These are phyloP conservation scores for Phoebastria nigripes DNA, from an alignment of 2,797 vertebrate genomes.

Conservation along the genomic window DNA sequence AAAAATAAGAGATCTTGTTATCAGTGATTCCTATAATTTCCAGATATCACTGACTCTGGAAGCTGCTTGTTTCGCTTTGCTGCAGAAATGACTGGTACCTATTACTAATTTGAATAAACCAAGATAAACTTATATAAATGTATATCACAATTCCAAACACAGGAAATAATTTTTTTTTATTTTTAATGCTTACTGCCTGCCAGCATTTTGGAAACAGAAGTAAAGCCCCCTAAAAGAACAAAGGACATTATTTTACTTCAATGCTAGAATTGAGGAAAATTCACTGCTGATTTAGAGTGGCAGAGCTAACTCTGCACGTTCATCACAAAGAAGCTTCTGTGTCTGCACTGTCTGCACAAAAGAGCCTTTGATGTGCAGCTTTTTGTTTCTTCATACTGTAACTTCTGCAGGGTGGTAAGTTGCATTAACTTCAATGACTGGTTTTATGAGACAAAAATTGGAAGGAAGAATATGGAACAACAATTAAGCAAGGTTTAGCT, in stretches of 20 bases:
- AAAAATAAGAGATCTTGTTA: background rate
- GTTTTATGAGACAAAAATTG: background rate
- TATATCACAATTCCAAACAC: background rate
- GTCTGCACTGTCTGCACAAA: slow-evolving; percentile 5
- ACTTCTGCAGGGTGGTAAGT: slow-evolving; percentile 26
- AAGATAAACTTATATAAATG: background rate
- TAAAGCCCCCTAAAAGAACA: slow-evolving; percentile 47
- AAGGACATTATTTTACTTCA: slow-evolving; percentile 52
- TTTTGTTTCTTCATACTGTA: slow-evolving; percentile 42
- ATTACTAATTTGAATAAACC: background rate
- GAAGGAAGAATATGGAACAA: background rate
- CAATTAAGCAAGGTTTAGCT: background rate
- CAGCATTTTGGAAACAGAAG: slow-evolving; percentile 60
- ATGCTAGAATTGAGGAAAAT: slow-evolving; percentile 26
- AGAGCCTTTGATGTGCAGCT: slow-evolving; percentile 38
- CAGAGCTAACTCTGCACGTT: slow-evolving; percentile 32
- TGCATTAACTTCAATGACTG: slow-evolving; percentile 2
- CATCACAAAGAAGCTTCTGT: slow-evolving; percentile 55
- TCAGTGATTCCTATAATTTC: background rate
- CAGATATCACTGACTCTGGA: background rate
- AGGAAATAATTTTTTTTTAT: background rate
- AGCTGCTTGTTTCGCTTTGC: background rate
- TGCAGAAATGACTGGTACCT: background rate
- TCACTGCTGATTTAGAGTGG: slow-evolving; percentile 14
- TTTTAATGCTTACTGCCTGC: slow-evolving; percentile 12